Evolutionary conservation across 1,140 invertebrate genomes (phyloP).

Genomic region (Bursaphelenchus mucronatus): DNA sequence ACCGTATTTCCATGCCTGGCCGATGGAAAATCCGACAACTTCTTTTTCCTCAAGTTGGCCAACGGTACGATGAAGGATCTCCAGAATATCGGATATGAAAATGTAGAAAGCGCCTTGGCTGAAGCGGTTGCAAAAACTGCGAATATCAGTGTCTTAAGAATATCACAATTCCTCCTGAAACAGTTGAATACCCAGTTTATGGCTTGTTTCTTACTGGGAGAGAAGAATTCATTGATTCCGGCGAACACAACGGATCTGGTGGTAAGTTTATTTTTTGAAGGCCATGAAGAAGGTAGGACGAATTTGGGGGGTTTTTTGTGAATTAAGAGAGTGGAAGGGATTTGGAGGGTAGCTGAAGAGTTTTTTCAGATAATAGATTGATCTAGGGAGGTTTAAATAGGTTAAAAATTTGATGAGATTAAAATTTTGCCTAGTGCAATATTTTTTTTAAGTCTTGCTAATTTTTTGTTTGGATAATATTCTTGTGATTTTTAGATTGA

Average conservation of each 20-base stretch:
- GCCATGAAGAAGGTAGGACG: background rate
- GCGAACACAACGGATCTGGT: constrained; percentile 10
- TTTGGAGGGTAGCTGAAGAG: background rate
- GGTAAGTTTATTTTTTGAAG: constrained; percentile 2
- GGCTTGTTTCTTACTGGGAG: constrained; percentile 29
- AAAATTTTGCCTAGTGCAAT: background rate
- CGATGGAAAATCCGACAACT: constrained; percentile 19
- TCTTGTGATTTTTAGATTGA: constrained; percentile 10
- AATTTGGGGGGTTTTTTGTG: background rate
- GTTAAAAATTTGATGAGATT: background rate
- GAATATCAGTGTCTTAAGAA: constrained; percentile 35
- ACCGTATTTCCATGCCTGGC: constrained; percentile 20
- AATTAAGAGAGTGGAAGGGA: background rate
- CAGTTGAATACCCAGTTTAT: constrained; percentile 10
- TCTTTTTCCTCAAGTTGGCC: constrained; percentile 27
- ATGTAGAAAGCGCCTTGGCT: constrained; percentile 33
- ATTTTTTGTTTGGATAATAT: background rate
- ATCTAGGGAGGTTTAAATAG: background rate
- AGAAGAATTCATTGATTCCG: constrained; percentile 22
- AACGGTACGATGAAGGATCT: constrained; percentile 25
- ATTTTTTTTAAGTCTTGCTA: background rate
- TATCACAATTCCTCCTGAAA: constrained; percentile 34
- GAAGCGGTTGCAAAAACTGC: constrained; percentile 30
- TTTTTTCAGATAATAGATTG: background rate
- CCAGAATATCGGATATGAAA: constrained; percentile 28